Conservation (phyloP, 2,797 vertebrate species). For the Urosaurus nigricauda region DNA sequence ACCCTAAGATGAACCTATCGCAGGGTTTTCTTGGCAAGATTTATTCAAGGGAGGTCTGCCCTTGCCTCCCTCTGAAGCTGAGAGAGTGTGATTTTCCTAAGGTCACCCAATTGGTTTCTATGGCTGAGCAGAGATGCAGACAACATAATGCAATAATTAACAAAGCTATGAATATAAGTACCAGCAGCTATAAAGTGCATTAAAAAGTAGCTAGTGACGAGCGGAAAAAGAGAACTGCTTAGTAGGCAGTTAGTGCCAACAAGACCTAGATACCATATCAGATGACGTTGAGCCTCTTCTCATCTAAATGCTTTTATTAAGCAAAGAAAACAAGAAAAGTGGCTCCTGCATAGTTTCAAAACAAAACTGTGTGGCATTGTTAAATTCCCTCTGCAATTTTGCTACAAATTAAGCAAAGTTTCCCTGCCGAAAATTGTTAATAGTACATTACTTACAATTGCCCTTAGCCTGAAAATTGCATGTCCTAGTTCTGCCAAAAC, state of each 20-base stretch:
- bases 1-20: no score
- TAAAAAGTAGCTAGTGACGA: neutral
- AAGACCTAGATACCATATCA: neutral
- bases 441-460: constrained; percentile 5
- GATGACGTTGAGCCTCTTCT: neutral
- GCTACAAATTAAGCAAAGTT: constrained; percentile 5
- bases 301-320: neutral
- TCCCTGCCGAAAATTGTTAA: neutral
- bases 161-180: neutral
- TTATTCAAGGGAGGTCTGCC: no score
- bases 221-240: neutral
- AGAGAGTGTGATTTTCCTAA: no score
- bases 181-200: neutral
- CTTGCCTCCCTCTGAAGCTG: no score
- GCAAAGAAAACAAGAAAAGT: neutral
- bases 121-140: no score
- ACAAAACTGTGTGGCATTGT: fast-evolving
- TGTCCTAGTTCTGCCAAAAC: constrained; percentile 43
- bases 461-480: constrained; percentile 6
- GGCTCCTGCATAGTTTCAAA: neutral
- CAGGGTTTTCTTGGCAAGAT: no score
- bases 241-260: neutral
- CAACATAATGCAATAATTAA: neutral
- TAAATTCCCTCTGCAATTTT: neutral
- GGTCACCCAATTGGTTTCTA: no score